A percentile compares a stretch with the other conserved stretches of the same genome.
Conservation (phyloP, 2,888 invertebrate species). For the Gasteruption jaculator region DNA sequence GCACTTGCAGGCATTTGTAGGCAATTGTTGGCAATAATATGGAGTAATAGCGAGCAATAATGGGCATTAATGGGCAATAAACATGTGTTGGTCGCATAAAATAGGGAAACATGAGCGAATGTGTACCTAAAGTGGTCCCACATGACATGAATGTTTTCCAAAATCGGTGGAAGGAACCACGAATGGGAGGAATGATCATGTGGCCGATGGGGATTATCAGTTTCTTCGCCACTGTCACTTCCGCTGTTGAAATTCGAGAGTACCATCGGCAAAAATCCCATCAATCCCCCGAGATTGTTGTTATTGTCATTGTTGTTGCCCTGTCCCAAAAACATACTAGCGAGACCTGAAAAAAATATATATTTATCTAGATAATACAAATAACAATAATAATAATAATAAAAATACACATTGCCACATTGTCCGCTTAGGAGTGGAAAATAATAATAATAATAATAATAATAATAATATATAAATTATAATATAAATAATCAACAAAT, state of each 20-base stretch:
- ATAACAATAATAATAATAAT: too few species aligned
- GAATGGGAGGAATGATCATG: conserved; percentile 65
- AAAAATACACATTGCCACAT: too few species aligned
- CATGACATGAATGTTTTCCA: conserved; percentile 66
- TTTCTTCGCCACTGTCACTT: conserved; percentile 60
- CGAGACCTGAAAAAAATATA: too few species aligned
- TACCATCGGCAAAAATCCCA: conserved; percentile 64
- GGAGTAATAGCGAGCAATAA: too few species aligned
- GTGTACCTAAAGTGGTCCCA: conserved; percentile 67
- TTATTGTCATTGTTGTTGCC: conserved; percentile 41
- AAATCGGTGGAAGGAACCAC: conserved; percentile 67
- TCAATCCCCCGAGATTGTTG: conserved; percentile 53
- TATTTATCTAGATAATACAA: too few species aligned
- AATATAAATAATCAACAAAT: too few species aligned
- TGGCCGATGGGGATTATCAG: conserved; percentile 59
- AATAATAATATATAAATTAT: too few species aligned
- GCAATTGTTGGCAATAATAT: too few species aligned
- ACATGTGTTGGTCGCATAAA: not conserved
- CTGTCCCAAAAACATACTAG: conserved; percentile 44
- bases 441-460: too few species aligned
- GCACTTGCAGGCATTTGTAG: too few species aligned
- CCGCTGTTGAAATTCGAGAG: conserved; percentile 63
- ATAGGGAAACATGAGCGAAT: not conserved
- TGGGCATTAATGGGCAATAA: too few species aligned
- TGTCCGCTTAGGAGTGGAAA: too few species aligned